These are phyloP conservation scores for Stenotaenia linearis DNA, from an alignment of 2,888 invertebrate species.

Conservation along the genomic window DNA sequence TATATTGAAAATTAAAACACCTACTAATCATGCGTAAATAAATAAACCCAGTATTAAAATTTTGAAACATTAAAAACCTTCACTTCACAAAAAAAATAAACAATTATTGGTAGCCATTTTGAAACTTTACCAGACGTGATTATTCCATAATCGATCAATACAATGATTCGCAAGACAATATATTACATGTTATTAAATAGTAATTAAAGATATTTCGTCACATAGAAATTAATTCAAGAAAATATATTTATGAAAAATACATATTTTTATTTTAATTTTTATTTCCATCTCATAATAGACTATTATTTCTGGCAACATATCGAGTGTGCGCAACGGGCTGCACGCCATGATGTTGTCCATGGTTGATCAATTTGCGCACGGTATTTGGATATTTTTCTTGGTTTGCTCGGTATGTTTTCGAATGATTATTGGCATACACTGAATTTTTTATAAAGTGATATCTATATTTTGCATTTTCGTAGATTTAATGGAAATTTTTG, in stretches of 20 bases:
- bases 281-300: not conserved
- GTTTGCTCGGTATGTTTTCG: not conserved
- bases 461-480: not conserved
- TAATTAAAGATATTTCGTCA: no score
- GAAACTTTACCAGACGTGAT: not conserved
- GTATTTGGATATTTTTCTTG: not conserved
- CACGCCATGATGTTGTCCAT: not conserved
- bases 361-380: not conserved
- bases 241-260: no score
- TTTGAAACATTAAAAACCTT: not conserved
- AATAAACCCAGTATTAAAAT: not conserved
- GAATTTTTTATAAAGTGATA: not conserved
- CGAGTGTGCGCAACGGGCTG: not conserved
- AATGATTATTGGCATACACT: not conserved
- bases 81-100: not conserved
- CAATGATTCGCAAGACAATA: no score
- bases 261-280: no score
- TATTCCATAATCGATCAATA: not conserved
- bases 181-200: no score
- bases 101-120: not conserved
- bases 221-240: no score
- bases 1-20: not conserved
- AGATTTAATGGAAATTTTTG: not conserved
- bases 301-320: not conserved
- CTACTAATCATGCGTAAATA: not conserved